A percentile compares a stretch with the other conserved stretches of the same genome.
These are phyloP conservation scores for Xiphorhynchus erythropygius DNA, from an alignment of 2,797 vertebrate species.

Conservation along the genomic window DNA sequence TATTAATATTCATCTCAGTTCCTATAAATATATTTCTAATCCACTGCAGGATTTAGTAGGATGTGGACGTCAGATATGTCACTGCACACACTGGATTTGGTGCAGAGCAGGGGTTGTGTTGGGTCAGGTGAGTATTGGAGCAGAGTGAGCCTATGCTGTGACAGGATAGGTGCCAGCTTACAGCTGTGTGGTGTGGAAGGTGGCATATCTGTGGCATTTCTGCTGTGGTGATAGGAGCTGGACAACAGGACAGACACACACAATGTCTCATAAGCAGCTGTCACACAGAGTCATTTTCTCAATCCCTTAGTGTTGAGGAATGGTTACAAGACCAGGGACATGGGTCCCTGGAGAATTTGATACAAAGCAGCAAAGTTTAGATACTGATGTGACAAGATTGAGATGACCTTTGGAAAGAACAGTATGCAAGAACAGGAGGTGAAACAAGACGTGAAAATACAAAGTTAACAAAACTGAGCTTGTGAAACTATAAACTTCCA, in stretches of 20 bases:
- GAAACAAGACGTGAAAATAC: too few species aligned
- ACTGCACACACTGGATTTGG: neutral
- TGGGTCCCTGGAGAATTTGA: too few species aligned
- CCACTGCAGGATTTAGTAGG: conserved; percentile 5
- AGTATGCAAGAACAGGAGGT: too few species aligned
- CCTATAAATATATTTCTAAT: conserved; percentile 19
- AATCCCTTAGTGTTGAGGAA: neutral
- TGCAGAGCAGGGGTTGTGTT: neutral
- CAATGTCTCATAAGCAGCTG: neutral
- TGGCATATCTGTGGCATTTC: neutral
- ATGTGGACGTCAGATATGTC: neutral
- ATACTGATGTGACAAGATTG: too few species aligned
- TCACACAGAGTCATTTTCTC: neutral
- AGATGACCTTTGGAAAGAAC: too few species aligned
- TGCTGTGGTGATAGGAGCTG: neutral
- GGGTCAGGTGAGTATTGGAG: neutral
- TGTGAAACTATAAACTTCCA: too few species aligned
- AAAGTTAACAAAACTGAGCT: too few species aligned
- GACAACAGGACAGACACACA: neutral
- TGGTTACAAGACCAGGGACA: too few species aligned
- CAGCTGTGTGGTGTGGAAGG: neutral
- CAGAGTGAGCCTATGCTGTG: neutral
- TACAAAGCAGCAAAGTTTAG: too few species aligned
- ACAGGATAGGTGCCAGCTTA: neutral
- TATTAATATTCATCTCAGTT: conserved; percentile 34